Evolutionary conservation across 2,797 vertebrate genomes (phyloP).

Genomic region (Emydoidea blandingii): DNA sequence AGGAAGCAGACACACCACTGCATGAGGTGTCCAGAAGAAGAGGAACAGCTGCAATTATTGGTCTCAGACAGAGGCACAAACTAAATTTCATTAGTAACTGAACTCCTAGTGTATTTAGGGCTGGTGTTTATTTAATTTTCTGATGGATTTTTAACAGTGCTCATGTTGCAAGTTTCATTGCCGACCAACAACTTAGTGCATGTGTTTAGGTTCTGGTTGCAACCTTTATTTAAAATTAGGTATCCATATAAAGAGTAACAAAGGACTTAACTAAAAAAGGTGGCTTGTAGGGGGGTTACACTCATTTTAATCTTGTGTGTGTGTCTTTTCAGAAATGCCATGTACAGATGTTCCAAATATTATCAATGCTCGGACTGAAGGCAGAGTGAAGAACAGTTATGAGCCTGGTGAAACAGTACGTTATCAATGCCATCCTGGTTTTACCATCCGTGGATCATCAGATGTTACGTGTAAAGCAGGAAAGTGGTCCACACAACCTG

Average conservation of each 20-base stretch:
- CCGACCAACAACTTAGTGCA: background rate
- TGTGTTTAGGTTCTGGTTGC: rapidly evolving
- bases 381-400: background rate
- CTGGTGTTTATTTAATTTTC: background rate
- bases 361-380: background rate
- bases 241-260: background rate
- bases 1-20: background rate
- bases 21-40: background rate
- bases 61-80: background rate
- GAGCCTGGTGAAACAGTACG: conserved; percentile 50
- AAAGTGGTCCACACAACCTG: conserved; percentile 41
- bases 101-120: background rate
- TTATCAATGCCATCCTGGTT: conserved; percentile 54
- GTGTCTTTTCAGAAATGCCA: conserved; percentile 47
- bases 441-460: background rate
- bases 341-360: conserved; percentile 55
- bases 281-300: background rate
- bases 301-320: background rate
- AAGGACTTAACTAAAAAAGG: background rate
- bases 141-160: background rate
- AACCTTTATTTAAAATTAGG: background rate
- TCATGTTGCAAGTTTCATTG: background rate
- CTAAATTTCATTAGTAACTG: background rate
- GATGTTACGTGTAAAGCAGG: conserved; percentile 64
- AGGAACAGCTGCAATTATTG: background rate